These are phyloP conservation scores for Butorides virescens DNA, from an alignment of 2,113 vertebrate genomes.

Conservation along the genomic window DNA sequence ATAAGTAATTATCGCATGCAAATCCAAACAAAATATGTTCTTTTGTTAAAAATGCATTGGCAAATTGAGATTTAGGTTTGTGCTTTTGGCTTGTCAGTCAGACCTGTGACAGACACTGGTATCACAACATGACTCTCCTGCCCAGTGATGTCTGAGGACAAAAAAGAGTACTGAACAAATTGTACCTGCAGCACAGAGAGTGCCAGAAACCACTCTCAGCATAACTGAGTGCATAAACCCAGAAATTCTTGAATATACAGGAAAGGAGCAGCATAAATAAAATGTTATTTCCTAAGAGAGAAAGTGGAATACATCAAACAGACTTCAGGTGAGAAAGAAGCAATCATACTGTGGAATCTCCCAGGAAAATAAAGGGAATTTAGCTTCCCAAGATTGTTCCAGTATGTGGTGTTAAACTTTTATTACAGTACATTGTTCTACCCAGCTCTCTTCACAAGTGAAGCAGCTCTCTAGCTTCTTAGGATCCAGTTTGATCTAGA, in stretches of 20 bases:
- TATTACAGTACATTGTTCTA: background rate
- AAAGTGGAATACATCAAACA: background rate
- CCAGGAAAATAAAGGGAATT: slow-evolving; percentile 9
- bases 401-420: background rate
- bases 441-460: background rate
- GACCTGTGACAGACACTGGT: background rate
- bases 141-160: background rate
- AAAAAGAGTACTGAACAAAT: background rate
- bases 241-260: background rate
- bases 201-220: background rate
- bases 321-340: background rate
- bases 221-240: background rate
- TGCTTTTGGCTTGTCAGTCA: background rate
- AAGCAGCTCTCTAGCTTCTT: background rate
- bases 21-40: background rate
- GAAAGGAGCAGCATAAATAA: slow-evolving; percentile 13
- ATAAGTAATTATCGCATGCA: background rate
- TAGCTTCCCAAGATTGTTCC: background rate
- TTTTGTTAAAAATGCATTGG: background rate
- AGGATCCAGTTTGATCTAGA: background rate
- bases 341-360: background rate
- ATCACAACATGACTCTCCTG: background rate
- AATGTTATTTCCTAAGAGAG: slow-evolving; percentile 42
- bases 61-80: background rate
- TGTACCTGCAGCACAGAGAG: background rate